Conservation (phyloP, 2,113 vertebrate species). For the Thalassarche chlororhynchos region DNA sequence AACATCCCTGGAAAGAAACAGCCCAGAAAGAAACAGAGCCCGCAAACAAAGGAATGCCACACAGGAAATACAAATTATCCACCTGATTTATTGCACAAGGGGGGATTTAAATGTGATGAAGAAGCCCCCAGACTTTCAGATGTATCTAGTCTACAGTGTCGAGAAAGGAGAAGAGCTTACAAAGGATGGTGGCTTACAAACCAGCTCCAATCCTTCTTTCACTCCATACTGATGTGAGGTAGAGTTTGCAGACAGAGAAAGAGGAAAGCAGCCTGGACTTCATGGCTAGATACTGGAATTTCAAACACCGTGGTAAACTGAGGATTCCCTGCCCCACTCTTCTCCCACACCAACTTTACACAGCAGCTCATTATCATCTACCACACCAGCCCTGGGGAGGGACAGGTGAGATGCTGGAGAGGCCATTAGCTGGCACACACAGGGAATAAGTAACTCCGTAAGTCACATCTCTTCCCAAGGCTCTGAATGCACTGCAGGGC, state of each 20-base stretch:
- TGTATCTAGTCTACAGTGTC: neutral
- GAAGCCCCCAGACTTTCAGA: neutral
- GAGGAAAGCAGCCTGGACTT: neutral
- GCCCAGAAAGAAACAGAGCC: neutral
- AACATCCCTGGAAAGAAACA: neutral
- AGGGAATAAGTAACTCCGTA: neutral
- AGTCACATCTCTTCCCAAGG: neutral
- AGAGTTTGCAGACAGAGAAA: neutral
- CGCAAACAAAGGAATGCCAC: neutral
- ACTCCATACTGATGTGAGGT: neutral
- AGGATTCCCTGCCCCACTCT: neutral
- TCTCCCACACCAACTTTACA: neutral
- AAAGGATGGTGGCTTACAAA: neutral
- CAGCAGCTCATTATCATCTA: neutral
- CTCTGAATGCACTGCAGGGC: neutral
- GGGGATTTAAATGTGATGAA: neutral
- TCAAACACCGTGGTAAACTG: neutral
- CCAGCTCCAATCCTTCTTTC: neutral
- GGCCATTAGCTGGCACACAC: neutral
- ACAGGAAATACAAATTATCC: neutral
- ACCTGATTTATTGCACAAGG: neutral
- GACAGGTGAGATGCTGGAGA: neutral
- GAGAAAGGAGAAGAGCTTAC: neutral
- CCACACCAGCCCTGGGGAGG: neutral
- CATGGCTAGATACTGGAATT: neutral